phyloP scores from a whole-genome alignment of 1,140 invertebrate species.

The Papilio helenus region DNA sequence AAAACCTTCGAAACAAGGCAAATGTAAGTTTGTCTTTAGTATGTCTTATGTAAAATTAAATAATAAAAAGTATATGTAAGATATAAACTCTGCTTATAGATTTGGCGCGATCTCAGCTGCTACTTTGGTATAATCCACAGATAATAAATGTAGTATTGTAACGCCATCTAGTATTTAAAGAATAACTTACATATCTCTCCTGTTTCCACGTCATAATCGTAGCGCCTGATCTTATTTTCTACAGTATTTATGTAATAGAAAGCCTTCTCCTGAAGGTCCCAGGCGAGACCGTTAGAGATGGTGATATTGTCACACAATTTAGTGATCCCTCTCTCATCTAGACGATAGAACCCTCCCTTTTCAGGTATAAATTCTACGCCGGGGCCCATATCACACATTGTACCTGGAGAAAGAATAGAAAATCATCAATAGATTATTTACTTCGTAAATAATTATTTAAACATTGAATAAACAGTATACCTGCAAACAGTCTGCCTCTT shows the following conservation, averaged over 20 bases:
- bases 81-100: too few relatives aligned
- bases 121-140: too few relatives aligned
- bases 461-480: constrained; percentile 69
- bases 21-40: not conserved
- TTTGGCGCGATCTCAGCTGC: too few relatives aligned
- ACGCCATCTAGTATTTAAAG: too few relatives aligned
- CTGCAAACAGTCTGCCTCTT: constrained; percentile 89
- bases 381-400: constrained; percentile 86
- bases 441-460: too few relatives aligned
- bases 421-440: too few relatives aligned
- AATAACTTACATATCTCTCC: constrained; percentile 84
- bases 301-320: constrained; percentile 78
- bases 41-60: not conserved
- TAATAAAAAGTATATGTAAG: too few relatives aligned
- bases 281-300: constrained; percentile 92
- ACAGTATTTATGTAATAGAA: constrained; percentile 91
- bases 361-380: constrained; percentile 75
- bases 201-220: constrained; percentile 88
- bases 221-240: constrained; percentile 86
- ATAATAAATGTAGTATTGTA: too few relatives aligned
- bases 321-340: constrained; percentile 75
- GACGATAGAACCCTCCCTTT: constrained; percentile 83
- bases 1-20: not conserved
- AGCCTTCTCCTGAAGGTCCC: constrained; percentile 87
- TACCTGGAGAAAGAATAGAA: constrained; percentile 80